Conservation (phyloP, 2,113 vertebrate species). For the Sebastes schlegelii region DNA sequence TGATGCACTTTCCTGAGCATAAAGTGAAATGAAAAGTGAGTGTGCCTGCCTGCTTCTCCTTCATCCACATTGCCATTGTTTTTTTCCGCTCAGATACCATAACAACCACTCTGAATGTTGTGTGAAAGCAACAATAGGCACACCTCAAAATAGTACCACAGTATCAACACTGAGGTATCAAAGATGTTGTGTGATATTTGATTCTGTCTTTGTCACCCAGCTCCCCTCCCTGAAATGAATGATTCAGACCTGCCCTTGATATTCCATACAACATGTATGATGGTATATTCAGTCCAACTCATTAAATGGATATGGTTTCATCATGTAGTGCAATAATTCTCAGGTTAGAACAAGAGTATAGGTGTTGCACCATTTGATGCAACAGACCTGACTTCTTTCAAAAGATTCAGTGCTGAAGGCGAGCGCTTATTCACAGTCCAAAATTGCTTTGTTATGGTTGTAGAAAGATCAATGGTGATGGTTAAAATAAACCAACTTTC, state of each 20-base stretch:
- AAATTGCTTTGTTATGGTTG: not conserved
- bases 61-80: not conserved
- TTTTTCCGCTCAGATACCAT: not conserved
- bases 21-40: constrained; percentile 1
- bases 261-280: not conserved
- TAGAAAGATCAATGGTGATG: not conserved
- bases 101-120: constrained; percentile 19
- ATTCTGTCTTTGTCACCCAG: constrained; percentile 12
- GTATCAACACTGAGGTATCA: not conserved
- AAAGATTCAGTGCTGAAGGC: not conserved
- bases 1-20: constrained; percentile 7
- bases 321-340: constrained; percentile 16
- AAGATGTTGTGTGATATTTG: constrained; percentile 16
- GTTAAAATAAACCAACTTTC: not conserved
- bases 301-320: constrained; percentile 19
- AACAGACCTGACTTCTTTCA: constrained; percentile 16
- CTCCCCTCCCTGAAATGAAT: constrained; percentile 1
- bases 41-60: not conserved
- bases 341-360: constrained; percentile 13
- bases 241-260: not conserved
- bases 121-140: constrained; percentile 24
- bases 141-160: constrained; percentile 2
- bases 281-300: constrained; percentile 7
- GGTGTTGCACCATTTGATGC: constrained; percentile 43
- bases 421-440: not conserved